These are phyloP conservation scores for Anser brachyrhynchus DNA, from an alignment of 2,113 vertebrate genomes.

Conservation along the genomic window DNA sequence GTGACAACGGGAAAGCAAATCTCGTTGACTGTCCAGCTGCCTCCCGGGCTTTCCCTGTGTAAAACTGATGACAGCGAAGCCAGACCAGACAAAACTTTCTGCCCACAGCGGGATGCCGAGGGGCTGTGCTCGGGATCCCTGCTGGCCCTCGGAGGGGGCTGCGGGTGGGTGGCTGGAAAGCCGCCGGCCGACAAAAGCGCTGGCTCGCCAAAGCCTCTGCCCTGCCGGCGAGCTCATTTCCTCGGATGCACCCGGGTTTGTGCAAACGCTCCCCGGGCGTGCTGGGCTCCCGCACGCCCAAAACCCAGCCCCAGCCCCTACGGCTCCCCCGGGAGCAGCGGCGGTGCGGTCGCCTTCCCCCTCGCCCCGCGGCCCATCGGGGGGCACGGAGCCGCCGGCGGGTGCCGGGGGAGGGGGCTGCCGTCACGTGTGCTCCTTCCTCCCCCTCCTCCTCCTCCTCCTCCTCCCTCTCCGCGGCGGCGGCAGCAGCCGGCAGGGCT, in stretches of 20 bases:
- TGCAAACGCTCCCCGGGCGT: neutral
- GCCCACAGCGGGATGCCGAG: neutral
- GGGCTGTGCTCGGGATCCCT: neutral
- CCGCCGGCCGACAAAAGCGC: rapidly evolving
- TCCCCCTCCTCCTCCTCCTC: neutral
- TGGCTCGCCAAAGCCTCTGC: neutral
- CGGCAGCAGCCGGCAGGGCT: neutral
- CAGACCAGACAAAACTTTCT: neutral
- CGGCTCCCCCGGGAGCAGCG: neutral
- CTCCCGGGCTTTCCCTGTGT: neutral
- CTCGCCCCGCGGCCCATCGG: neutral
- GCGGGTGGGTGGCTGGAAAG: neutral
- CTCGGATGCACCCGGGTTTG: neutral
- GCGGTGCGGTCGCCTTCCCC: neutral
- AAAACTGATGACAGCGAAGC: neutral
- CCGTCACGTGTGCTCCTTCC: conserved; percentile 61
- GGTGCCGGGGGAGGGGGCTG: conserved; percentile 36
- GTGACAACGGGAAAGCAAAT: neutral
- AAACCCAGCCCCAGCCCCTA: neutral
- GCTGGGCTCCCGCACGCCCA: neutral
- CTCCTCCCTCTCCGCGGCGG: neutral
- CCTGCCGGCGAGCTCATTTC: neutral
- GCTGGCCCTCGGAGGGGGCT: too few relatives aligned
- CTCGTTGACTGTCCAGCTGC: neutral
- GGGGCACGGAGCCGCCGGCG: too few relatives aligned